phyloP scores from a whole-genome alignment of 2,888 invertebrate species.

The Escarpia spicata region DNA sequence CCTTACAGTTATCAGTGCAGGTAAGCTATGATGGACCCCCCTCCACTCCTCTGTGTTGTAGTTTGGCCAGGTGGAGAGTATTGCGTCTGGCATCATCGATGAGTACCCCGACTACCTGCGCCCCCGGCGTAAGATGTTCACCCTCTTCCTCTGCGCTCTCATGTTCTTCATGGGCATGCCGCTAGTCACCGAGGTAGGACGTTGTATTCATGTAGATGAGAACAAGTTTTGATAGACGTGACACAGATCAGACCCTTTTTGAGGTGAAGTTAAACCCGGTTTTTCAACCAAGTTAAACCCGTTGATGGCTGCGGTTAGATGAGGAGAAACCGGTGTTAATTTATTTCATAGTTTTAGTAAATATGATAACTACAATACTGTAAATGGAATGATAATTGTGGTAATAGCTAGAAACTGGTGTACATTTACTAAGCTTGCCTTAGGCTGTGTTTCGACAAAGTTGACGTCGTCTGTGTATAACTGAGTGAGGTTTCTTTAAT shows the following conservation, averaged over 20 bases:
- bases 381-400: too few species aligned
- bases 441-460: too few species aligned
- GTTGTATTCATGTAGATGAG: background rate
- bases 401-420: too few species aligned
- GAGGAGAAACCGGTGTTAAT: too few species aligned
- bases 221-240: background rate
- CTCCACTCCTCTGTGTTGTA: conserved; percentile 37
- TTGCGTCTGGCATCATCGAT: conserved; percentile 56
- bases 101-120: conserved; percentile 49
- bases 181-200: conserved; percentile 53
- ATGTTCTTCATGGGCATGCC: conserved; percentile 56
- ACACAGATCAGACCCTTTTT: background rate
- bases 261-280: background rate
- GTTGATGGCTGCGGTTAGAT: too few species aligned
- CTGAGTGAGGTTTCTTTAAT: too few species aligned
- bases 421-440: too few species aligned
- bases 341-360: too few species aligned
- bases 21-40: background rate
- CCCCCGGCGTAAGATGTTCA: conserved; percentile 47
- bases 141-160: conserved; percentile 48
- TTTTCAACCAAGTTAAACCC: background rate
- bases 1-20: too few species aligned
- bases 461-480: too few species aligned
- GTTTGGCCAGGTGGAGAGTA: conserved; percentile 59
- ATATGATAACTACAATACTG: too few species aligned